Evolutionary conservation across 2,113 vertebrate genomes (phyloP).

Genomic region (Apodemus speciosus): DNA sequence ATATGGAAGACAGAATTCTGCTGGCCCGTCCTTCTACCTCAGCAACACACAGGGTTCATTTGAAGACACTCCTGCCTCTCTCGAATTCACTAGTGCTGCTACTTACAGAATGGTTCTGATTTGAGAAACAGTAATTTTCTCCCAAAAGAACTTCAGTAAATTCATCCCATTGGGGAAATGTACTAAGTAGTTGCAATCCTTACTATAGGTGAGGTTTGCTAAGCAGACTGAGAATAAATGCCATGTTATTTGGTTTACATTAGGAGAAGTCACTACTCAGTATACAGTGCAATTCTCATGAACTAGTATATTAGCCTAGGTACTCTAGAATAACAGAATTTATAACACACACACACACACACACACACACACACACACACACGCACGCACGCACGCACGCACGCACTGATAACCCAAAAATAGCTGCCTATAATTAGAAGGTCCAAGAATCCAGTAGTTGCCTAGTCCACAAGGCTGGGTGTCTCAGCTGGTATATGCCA

Average conservation of each 20-base stretch:
- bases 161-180: background rate
- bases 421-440: background rate
- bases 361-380: no score
- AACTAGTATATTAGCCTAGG: background rate
- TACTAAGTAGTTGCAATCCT: slow-evolving; percentile 31
- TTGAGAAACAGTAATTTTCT: background rate
- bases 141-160: background rate
- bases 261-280: background rate
- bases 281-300: background rate
- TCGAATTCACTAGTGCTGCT: background rate
- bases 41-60: rapidly evolving
- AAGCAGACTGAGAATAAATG: background rate
- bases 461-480: background rate
- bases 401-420: background rate
- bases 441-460: background rate
- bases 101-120: background rate
- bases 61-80: background rate
- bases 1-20: slow-evolving; percentile 1
- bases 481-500: background rate
- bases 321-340: background rate
- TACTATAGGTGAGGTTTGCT: background rate
- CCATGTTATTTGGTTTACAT: background rate
- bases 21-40: background rate
- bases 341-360: background rate
- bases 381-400: no score